Evolutionary conservation across 2,888 invertebrate species (phyloP), one percentile per base, ranked within the genome.

Genomic region (Ceraclea dissimilis): DNA sequence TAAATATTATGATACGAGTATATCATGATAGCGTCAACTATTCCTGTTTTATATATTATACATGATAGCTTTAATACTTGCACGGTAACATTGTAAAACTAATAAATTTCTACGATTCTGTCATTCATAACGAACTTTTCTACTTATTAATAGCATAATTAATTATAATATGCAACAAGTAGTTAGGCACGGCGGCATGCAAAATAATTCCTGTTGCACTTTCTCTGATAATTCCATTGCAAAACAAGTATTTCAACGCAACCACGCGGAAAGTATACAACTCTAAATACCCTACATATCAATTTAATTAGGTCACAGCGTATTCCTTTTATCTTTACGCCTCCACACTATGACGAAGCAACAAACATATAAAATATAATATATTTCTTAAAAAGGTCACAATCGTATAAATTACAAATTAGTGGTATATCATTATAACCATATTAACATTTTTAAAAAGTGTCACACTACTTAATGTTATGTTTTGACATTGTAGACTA

Each of bases 401-500:
- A 39, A 39, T 39, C 39, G 13, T 39, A 39, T 16, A 39, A 39
- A 39, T 39, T n/a, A 39, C 39, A n/a, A 13, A 16, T 16, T n/a
- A 39, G 39, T 39, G 16, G 39, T 13, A 13, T 39, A 13, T 16
- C 16, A 39, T 39, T 39, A 39, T n/a, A 39, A 39, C 16, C 8
- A 39, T 39, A 4, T 39, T 39, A 39, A 39, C 39, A 39, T 39
- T 39, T 39, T 39, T 39, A 13, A 39, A 39, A 39, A 39, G 39
- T 39, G 39, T 39, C 39, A 39, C 39, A 39, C 39, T 13, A 39
- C 39, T 39, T 39, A 39, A 39, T 39, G 39, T 39, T n/a, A 39
- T 39, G 39, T 39, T 39, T 39, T 39, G 39, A 39, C 39, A 46
- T 4, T 49, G 26, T n/a, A 26, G 49, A 49, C 49, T 26, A 21